Base-by-base conservation (phyloP, 2,888 invertebrate species). In the Drosophila mimetica region DNA sequence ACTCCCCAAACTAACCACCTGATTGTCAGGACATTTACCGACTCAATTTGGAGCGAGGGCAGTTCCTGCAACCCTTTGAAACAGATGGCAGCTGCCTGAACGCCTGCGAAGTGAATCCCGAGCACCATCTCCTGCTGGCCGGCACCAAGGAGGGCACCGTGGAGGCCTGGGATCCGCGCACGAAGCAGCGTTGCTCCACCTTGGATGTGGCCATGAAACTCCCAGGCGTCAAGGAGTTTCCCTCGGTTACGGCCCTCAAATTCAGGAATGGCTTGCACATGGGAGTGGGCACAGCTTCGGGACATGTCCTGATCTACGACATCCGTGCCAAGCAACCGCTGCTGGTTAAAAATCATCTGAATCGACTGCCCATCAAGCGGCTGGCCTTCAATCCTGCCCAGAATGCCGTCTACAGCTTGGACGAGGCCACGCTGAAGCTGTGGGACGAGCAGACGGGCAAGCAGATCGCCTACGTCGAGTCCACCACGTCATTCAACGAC, bases 81-180 rank as follows among this genome's bases (percentile, higher is more conserved):
- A 95, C 97, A 3, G 95, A 95, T 71, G 95, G 96, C 13, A 93
- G 94, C 66, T 94, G 94, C 72, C 93, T 97, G 20, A 98, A 97
- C 90, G 96, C 96, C 86, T 96, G 97, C 90, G 94, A 94, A 75
- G 94, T 99, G 11, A 99, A 97, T 93, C 95, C 96, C 0, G 94
- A 95, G 54, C 98, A 99, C 93, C 95, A 98, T 77, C 93, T 99
- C 51, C 92, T 99, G 18, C 92, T 96, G 52, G 94, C 96, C 82
- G 99, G 99, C 9, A 97, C 97, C 11, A 95, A 95, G 82, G 96
- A 97, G 90, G 99, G 99, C 0, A 95, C 95, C 80, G 94, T 99
- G 0, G 99, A 99, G 91, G 98, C 98, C 4, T 99, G 98, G 98
- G 99, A 99, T 92, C 97, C 98, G 9, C 93, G 99, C 65, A 93